These are phyloP conservation scores for Lateolabrax maculatus DNA, from an alignment of 2,797 vertebrate species.

Conservation along the genomic window DNA sequence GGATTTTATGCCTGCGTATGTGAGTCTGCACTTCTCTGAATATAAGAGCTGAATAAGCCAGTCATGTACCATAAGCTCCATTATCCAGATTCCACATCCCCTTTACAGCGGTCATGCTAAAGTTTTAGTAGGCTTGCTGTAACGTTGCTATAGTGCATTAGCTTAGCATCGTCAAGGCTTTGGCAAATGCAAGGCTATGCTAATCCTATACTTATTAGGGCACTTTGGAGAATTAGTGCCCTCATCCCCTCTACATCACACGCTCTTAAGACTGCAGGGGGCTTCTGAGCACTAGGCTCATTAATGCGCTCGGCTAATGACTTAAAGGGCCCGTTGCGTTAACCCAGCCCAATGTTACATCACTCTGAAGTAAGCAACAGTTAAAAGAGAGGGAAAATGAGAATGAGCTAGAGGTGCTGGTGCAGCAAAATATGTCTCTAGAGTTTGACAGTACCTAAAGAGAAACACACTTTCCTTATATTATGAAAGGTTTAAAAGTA, in stretches of 20 bases:
- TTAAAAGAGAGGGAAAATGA: conserved; percentile 34
- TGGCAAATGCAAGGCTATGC: conserved; percentile 77
- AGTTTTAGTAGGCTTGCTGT: conserved; percentile 48
- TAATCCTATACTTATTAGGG: conserved; percentile 84
- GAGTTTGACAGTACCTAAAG: conserved; percentile 17
- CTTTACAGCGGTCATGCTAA: conserved; percentile 57
- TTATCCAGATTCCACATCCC: conserved; percentile 39
- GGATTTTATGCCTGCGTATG: background rate
- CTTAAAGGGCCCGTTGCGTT: conserved; percentile 66
- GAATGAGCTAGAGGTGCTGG: conserved; percentile 22
- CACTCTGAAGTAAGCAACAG: conserved; percentile 52
- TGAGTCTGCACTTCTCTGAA: conserved; percentile 23
- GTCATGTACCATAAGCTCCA: conserved; percentile 45
- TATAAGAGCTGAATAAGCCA: conserved; percentile 55
- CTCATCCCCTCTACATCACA: conserved; percentile 78
- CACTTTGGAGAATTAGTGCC: conserved; percentile 83
- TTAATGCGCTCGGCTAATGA: conserved; percentile 75
- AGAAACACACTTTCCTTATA: background rate
- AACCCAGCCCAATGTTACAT: conserved; percentile 59
- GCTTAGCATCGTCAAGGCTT: conserved; percentile 79
- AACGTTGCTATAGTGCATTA: conserved; percentile 66
- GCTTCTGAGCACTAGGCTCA: conserved; percentile 64
- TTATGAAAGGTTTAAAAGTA: conserved; percentile 3
- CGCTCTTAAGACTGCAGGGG: conserved; percentile 71
- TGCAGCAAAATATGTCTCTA: conserved; percentile 13